A percentile compares a stretch with the other conserved stretches of the same genome.
phyloP scores from a whole-genome alignment of 2,113 vertebrate species.

The Camarhynchus parvulus region DNA sequence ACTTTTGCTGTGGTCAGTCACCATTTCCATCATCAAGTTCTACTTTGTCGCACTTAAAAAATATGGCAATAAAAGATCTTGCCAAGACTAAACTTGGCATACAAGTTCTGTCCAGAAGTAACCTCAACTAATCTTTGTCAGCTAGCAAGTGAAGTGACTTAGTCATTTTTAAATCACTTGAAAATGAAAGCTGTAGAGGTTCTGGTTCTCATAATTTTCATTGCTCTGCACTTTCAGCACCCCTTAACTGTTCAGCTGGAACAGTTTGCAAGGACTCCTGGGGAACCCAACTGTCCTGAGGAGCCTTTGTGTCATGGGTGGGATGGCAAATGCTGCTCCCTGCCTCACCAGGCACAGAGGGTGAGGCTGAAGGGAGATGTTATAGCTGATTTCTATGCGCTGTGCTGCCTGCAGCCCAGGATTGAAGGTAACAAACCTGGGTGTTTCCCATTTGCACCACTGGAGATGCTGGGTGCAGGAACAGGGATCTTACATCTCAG shows the following conservation, averaged over 20 bases:
- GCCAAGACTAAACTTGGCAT: constrained; percentile 52
- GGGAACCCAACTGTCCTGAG: background rate
- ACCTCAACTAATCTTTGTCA: constrained; percentile 28
- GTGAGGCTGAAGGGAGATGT: background rate
- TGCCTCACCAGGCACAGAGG: background rate
- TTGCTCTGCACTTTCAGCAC: background rate
- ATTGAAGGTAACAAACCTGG: background rate
- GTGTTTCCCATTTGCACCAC: background rate
- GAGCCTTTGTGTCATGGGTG: background rate
- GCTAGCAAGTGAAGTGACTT: background rate
- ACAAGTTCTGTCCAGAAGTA: constrained; percentile 27
- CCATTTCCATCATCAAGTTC: constrained; percentile 29
- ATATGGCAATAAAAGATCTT: constrained; percentile 6
- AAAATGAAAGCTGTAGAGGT: constrained; percentile 9
- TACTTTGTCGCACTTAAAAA: constrained; percentile 8
- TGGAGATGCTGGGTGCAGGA: background rate
- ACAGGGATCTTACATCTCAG: background rate
- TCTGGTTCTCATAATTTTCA: constrained; percentile 9
- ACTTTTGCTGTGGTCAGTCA: constrained; percentile 20
- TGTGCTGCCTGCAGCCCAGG: background rate
- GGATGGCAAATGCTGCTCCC: background rate
- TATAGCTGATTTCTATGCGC: background rate
- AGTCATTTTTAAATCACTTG: constrained; percentile 6
- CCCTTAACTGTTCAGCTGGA: background rate
- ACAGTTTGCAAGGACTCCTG: background rate